A percentile compares a stretch with the other conserved stretches of the same genome.
phyloP scores from a whole-genome alignment of 2,888 invertebrate species.

The Drosophila trichaetosa region DNA sequence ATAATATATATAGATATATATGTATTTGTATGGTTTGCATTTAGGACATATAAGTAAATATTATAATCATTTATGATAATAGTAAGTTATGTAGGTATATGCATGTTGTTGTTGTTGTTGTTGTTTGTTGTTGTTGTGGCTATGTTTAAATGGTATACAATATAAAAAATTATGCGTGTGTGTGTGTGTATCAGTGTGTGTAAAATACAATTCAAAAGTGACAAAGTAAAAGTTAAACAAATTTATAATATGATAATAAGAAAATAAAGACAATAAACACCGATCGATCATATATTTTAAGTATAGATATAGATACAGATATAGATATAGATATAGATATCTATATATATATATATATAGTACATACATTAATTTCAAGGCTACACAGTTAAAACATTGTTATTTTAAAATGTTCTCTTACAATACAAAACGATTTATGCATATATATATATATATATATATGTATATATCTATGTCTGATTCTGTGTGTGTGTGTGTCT shows the following conservation, averaged over 20 bases:
- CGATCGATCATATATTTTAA: conserved; percentile 30
- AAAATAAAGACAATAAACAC: conserved; percentile 52
- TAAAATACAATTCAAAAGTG: conserved; percentile 47
- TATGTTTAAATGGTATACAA: conserved; percentile 51
- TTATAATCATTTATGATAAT: conserved; percentile 62
- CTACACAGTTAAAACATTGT: conserved; percentile 74
- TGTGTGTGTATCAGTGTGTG: conserved; percentile 20
- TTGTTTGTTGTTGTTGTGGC: conserved; percentile 31
- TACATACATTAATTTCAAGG: conserved; percentile 64
- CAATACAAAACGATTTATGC: conserved; percentile 40
- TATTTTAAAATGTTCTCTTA: conserved; percentile 48
- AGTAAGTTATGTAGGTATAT: conserved; percentile 52
- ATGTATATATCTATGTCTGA: conserved; percentile 28
- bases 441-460: conserved; percentile 19
- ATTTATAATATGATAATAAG: conserved; percentile 24
- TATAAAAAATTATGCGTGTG: conserved; percentile 42
- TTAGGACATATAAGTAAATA: conserved; percentile 68
- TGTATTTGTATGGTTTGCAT: conserved; percentile 52
- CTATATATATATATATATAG: conserved; percentile 4
- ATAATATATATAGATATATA: conserved; percentile 36
- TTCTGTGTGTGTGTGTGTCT: conserved; percentile 31
- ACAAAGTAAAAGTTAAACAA: conserved; percentile 46
- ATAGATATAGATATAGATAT: conserved; percentile 8
- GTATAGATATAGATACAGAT: conserved; percentile 25
- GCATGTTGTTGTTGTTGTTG: conserved; percentile 18